Evolutionary conservation across 2,888 invertebrate species (phyloP).

Genomic region (Cybosia mesomella): DNA sequence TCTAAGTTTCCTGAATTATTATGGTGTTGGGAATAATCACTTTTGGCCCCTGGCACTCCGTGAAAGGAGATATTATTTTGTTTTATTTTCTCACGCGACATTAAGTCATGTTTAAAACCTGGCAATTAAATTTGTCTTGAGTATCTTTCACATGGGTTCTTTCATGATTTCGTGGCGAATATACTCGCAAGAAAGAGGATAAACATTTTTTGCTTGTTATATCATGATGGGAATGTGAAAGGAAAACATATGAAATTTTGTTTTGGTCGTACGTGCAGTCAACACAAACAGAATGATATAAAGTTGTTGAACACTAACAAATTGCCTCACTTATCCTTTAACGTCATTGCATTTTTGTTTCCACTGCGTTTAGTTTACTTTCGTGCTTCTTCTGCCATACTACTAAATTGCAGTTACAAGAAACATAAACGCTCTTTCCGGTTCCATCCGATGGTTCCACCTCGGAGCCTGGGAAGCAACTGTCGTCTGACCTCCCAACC

Average conservation of each 20-base stretch:
- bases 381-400: too few species aligned
- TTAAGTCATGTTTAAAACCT: conserved; percentile 35
- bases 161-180: not conserved
- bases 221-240: not conserved
- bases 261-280: too few species aligned
- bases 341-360: too few species aligned
- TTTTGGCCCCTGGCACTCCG: conserved; percentile 62
- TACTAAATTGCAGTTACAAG: too few species aligned
- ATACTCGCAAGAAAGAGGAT: not conserved
- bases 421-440: too few species aligned
- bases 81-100: conserved; percentile 36
- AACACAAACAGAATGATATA: too few species aligned
- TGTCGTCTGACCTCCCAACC: too few species aligned
- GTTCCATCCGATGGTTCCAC: too few species aligned
- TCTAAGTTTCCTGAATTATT: conserved; percentile 78
- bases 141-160: not conserved
- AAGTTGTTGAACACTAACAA: too few species aligned
- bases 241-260: too few species aligned
- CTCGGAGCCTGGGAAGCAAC: too few species aligned
- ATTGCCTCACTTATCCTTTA: not conserved
- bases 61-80: conserved; percentile 58
- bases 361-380: too few species aligned
- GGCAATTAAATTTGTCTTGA: conserved; percentile 33
- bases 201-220: not conserved
- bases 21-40: conserved; percentile 78